Conservation (phyloP, 1,140 invertebrate genomes). For the Scaptodrosophila lebanonensis region DNA sequence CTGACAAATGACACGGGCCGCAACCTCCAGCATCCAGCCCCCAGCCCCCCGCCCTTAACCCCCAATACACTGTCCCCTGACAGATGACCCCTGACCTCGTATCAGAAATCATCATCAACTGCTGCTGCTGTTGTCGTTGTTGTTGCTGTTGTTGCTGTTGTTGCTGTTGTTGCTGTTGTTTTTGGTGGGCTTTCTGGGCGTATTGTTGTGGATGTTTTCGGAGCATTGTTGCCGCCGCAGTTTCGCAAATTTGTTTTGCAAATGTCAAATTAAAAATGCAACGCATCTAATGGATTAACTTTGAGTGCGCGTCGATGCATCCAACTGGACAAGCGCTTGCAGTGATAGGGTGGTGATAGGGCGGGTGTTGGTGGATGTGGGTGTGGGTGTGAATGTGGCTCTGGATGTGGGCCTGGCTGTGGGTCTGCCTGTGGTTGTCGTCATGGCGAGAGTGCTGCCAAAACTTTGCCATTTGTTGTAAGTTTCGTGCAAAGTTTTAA, state of each 20-base stretch:
- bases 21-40: conserved; percentile 4
- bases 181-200: not conserved
- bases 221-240: not conserved
- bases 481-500: no score
- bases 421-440: no score
- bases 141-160: conserved; percentile 12
- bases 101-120: no score
- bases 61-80: conserved; percentile 3
- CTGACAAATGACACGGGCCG: no score
- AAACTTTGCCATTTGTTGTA: no score
- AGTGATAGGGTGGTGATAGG: not conserved
- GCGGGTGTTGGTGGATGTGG: not conserved
- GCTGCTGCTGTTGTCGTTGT: no score
- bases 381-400: no score
- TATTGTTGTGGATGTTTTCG: no score
- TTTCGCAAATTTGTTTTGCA: conserved; percentile 56
- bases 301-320: conserved; percentile 59
- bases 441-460: no score
- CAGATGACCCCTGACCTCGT: conserved; percentile 1
- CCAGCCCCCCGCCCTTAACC: not conserved
- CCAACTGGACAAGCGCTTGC: conserved; percentile 15
- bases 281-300: conserved; percentile 69
- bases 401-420: no score
- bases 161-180: conserved; percentile 26
- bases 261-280: conserved; percentile 75